These are phyloP conservation scores for Harmothoe impar DNA, from an alignment of 2,888 invertebrate genomes.

Conservation along the genomic window DNA sequence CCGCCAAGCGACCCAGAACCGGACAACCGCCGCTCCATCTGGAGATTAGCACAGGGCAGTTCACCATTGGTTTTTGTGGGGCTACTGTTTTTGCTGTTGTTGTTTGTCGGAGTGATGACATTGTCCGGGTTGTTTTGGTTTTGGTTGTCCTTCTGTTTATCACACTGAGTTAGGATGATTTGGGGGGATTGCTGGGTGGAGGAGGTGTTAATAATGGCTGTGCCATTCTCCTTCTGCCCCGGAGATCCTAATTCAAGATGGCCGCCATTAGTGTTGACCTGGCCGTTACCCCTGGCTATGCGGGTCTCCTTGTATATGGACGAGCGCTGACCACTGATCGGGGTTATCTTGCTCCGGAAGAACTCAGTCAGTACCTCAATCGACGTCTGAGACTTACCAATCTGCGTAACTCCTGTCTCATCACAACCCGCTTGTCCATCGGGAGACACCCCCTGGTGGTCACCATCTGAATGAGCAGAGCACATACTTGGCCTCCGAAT, in stretches of 20 bases:
- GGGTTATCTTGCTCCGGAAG: not conserved
- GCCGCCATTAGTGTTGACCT: not conserved
- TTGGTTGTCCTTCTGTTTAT: not conserved
- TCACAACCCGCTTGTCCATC: not conserved
- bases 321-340: not conserved
- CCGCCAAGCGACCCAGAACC: not conserved
- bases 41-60: not conserved
- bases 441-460: not conserved
- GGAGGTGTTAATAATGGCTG: not conserved
- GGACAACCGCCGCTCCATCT: not conserved
- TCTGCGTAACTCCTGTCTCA: too few species aligned
- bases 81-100: not conserved
- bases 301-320: not conserved
- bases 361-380: not conserved
- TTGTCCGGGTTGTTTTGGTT: not conserved
- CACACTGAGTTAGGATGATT: slow-evolving; percentile 12
- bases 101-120: not conserved
- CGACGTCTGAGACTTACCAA: not conserved
- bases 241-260: not conserved
- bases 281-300: not conserved
- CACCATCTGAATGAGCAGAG: not conserved
- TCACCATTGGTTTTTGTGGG: not conserved
- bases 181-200: not conserved
- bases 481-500: not conserved
- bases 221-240: not conserved